Base-by-base conservation (phyloP, 2,113 vertebrate species). In the Nettapus auritus region DNA sequence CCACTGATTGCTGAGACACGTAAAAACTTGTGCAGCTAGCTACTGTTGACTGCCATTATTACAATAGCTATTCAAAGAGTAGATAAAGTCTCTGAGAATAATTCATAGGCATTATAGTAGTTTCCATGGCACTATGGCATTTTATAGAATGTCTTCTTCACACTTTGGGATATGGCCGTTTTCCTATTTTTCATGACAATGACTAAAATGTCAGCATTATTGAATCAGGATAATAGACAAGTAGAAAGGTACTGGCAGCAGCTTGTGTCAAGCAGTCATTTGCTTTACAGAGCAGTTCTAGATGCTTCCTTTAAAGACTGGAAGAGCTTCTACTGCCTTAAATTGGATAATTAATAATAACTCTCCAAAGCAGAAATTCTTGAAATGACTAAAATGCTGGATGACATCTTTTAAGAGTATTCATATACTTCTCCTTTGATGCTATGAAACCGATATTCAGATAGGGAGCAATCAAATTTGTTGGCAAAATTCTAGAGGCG, bases 231-330 rank as follows among this genome's bases (percentile, higher is more conserved):
- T 55, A 86, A 60, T 36, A 67, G 9, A 78, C 19, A 50, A 67
- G 23, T 52, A 31, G 46, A 75, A 93, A 86, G 42, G 28, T 69
- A 21, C 29, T 66, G 82, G 34, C 73, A 90, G 76, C 36, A 57
- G 59, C 48, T 76, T 57, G 21, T 92, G 96, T 92, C 59, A 77
- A 60, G 69, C n/a, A 69, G 8, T 94, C 3, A 5, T 94, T 95
- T 94, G 53, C 77, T 11, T 96, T 69, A 25, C 29, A 31, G 56
- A 44, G 9, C 71, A 19, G 74, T 90, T 82, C 67, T 77, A 75
- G 29, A 59, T 53, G 25, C 63, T 94, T 94, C 81, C 17, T 2
- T 82, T 81, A 84, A 86, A 94, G 56, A 42, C 52, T 42, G 67
- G 29, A 82, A 85, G 60, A 88, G n/a, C 13, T 2, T 82, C 68